Percentiles rank a stretch among this genome's conserved stretches.
These are phyloP conservation scores for Cheilosia pagana DNA, from an alignment of 2,888 invertebrate genomes.

Conservation along the genomic window DNA sequence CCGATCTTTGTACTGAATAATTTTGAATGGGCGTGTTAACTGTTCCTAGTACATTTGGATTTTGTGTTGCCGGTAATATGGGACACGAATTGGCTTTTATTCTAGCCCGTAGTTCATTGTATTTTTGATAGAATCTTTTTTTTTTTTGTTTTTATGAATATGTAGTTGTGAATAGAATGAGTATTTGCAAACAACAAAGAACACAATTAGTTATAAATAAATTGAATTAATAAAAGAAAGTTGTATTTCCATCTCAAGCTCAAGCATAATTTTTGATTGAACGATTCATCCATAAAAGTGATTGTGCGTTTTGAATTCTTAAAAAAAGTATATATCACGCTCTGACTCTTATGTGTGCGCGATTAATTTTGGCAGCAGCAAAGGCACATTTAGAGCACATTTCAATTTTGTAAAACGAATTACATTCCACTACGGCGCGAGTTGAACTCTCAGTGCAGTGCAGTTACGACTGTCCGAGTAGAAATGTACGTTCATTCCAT, in stretches of 20 bases:
- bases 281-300: conserved; percentile 12
- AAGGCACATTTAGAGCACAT: conserved; percentile 53
- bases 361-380: conserved; percentile 74
- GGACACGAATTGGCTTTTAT: conserved; percentile 94
- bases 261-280: conserved; percentile 67
- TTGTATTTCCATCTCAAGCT: conserved; percentile 51
- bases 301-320: conserved; percentile 51
- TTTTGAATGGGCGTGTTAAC: conserved; percentile 84
- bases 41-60: conserved; percentile 80
- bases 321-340: conserved; percentile 66
- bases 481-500: conserved; percentile 1
- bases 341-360: conserved; percentile 75
- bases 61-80: conserved; percentile 87
- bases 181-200: conserved; percentile 71
- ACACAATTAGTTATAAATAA: conserved; percentile 61
- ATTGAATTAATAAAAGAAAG: conserved; percentile 48
- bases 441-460: not conserved
- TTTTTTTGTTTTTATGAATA: conserved; percentile 60
- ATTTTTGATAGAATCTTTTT: conserved; percentile 94
- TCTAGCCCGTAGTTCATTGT: conserved; percentile 93
- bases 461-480: not conserved
- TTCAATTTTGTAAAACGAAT: conserved; percentile 43
- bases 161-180: conserved; percentile 67
- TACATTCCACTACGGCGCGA: conserved; percentile 1
- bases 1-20: conserved; percentile 85